phyloP scores from a whole-genome alignment of 2,113 vertebrate species.

The Actenoides lindsayi region DNA sequence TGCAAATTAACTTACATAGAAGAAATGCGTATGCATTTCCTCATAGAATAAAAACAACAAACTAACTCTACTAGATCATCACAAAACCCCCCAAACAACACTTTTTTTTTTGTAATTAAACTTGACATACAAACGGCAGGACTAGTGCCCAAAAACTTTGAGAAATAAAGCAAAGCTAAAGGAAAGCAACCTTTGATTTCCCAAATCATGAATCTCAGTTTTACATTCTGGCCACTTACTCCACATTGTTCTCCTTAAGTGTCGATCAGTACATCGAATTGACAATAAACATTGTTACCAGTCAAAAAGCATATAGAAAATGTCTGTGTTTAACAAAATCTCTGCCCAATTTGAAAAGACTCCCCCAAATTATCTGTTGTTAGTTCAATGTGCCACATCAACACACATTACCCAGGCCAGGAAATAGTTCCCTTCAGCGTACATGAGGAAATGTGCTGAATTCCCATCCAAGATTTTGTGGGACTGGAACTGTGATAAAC shows the following conservation, averaged over 20 bases:
- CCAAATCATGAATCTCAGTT: background rate
- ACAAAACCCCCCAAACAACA: background rate
- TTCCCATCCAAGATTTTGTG: background rate
- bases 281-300: background rate
- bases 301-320: background rate
- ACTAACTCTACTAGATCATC: background rate
- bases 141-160: background rate
- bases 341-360: background rate
- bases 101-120: background rate
- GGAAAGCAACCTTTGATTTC: background rate
- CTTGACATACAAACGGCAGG: background rate
- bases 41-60: background rate
- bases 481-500: background rate
- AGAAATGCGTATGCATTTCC: background rate
- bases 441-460: background rate
- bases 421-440: background rate
- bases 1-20: background rate
- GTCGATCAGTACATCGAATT: background rate
- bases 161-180: background rate
- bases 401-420: background rate
- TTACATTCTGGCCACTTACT: background rate
- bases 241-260: background rate
- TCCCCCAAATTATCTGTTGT: background rate
- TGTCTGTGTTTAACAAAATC: fast-evolving
- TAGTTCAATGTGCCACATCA: background rate